phyloP scores from a whole-genome alignment of 2,888 invertebrate genomes.

The Lycocerus yunnanus region DNA sequence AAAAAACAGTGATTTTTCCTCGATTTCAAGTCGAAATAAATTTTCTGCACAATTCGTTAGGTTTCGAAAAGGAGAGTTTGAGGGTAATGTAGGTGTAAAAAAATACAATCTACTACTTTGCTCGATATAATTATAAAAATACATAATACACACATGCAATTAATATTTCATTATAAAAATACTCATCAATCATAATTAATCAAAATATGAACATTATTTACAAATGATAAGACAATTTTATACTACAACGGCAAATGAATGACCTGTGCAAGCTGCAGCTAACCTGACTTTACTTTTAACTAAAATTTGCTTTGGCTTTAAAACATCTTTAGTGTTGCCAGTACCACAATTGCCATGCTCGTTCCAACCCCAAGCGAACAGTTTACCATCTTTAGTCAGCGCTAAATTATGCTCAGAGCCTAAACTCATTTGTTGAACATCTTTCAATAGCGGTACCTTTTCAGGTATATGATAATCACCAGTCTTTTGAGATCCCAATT shows the following conservation, averaged over 20 bases:
- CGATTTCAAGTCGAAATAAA: too few species aligned
- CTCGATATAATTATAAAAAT: slow-evolving; percentile 54
- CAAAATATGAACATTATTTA: slow-evolving; percentile 28
- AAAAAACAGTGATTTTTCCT: background rate
- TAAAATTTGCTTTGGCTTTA: slow-evolving; percentile 54
- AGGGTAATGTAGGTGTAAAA: background rate
- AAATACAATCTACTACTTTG: slow-evolving; percentile 7
- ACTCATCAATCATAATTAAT: slow-evolving; percentile 43
- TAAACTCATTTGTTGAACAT: slow-evolving; percentile 63
- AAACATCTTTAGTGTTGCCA: slow-evolving; percentile 57
- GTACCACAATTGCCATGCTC: slow-evolving; percentile 87
- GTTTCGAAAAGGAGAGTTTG: background rate
- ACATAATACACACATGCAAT: slow-evolving; percentile 49
- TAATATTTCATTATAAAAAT: slow-evolving; percentile 50
- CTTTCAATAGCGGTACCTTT: slow-evolving; percentile 57
- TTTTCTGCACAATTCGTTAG: background rate
- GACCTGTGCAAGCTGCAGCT: slow-evolving; percentile 59
- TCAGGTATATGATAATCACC: slow-evolving; percentile 55
- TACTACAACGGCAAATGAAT: slow-evolving; percentile 59
- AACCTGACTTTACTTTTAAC: slow-evolving; percentile 24
- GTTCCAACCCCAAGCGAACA: slow-evolving; percentile 89
- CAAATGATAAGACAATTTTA: slow-evolving; percentile 39
- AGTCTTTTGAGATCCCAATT: slow-evolving; percentile 64
- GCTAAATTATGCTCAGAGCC: slow-evolving; percentile 84
- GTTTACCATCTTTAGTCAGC: slow-evolving; percentile 64